phyloP scores from a whole-genome alignment of 2,797 vertebrate species.

The Eospalax fontanierii region DNA sequence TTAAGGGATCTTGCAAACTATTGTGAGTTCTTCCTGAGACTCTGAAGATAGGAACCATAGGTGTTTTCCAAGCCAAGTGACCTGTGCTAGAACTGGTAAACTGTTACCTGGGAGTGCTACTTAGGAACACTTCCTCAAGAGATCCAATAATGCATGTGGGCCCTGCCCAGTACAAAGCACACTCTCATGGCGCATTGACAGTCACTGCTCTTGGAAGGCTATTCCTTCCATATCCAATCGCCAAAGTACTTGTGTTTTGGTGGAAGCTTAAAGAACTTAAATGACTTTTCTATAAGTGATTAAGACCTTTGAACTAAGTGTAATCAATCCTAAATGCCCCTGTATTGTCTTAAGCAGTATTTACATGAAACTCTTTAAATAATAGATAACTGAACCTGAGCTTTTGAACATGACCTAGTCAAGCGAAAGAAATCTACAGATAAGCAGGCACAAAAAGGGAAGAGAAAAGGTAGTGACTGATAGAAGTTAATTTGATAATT shows the following conservation, averaged over 20 bases:
- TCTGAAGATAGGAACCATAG: background rate
- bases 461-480: background rate
- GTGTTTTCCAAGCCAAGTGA: background rate
- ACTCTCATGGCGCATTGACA: background rate
- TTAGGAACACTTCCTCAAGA: background rate
- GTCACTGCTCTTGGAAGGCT: background rate
- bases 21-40: background rate
- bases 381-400: background rate
- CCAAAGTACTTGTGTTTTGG: background rate
- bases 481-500: background rate
- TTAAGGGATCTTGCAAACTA: background rate
- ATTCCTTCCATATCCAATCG: slow-evolving; percentile 9
- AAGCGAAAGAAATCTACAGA: slow-evolving; percentile 2
- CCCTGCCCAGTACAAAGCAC: background rate
- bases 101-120: too few species aligned
- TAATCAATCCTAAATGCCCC: slow-evolving; percentile 12
- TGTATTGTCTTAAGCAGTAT: slow-evolving; percentile 1
- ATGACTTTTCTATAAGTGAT: slow-evolving; percentile 38
- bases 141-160: background rate
- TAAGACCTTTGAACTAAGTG: slow-evolving; percentile 51
- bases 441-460: background rate
- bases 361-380: slow-evolving; percentile 28
- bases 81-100: background rate
- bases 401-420: background rate
- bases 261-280: background rate